These are phyloP conservation scores for Chaunax sp. DNA, from an alignment of 2,797 vertebrate genomes.

Conservation along the genomic window DNA sequence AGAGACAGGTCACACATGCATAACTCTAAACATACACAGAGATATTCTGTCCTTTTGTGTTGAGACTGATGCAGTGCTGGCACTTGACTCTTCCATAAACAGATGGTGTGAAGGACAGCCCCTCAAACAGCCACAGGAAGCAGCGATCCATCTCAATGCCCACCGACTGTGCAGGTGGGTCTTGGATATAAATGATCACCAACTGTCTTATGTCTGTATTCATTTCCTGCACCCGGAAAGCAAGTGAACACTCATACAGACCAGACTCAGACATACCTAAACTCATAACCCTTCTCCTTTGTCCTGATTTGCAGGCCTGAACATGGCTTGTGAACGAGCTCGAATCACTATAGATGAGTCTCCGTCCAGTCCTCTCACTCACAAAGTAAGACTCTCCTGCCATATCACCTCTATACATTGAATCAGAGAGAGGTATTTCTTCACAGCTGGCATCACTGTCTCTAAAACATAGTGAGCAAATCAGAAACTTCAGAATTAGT, in stretches of 20 bases:
- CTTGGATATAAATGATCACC: constrained; percentile 3
- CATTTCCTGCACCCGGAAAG: constrained; percentile 20
- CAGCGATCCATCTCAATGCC: constrained; percentile 74
- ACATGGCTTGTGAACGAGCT: constrained; percentile 87
- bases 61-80: constrained; percentile 29
- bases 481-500: no score
- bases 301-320: constrained; percentile 76
- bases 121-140: constrained; percentile 67
- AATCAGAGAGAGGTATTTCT: not conserved
- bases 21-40: not conserved
- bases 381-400: constrained; percentile 82
- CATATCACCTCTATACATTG: not conserved
- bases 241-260: constrained; percentile 1
- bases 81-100: constrained; percentile 29
- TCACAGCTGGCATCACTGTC: no score
- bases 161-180: constrained; percentile 75
- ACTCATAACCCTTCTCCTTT: constrained; percentile 9
- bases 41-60: not conserved
- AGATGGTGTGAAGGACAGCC: constrained; percentile 77
- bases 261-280: not conserved
- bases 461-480: no score
- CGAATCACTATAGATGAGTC: constrained; percentile 83
- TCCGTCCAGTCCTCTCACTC: constrained; percentile 70
- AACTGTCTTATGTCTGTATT: constrained; percentile 23
- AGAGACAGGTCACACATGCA: constrained; percentile 79